Percentiles rank a stretch among this genome's conserved stretches.
Conservation (phyloP, 2,797 vertebrate species). For the Crenuchus spilurus region DNA sequence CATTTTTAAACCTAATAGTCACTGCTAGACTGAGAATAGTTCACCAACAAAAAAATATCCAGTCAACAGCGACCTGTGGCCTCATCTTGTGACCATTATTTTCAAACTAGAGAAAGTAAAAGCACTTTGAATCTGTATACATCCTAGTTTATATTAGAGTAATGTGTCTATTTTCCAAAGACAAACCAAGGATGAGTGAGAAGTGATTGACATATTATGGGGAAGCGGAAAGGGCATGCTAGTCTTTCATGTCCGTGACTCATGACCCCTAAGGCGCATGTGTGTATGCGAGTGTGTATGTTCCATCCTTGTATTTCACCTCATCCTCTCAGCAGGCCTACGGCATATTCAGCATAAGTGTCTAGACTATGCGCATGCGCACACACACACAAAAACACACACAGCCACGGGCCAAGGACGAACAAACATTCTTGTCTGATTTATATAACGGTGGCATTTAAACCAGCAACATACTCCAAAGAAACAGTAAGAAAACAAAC, state of each 20-base stretch:
- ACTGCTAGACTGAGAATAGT: too few relatives aligned
- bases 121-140: background rate
- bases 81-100: too few relatives aligned
- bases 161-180: slow-evolving; percentile 14
- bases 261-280: slow-evolving; percentile 38
- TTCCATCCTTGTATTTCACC: slow-evolving; percentile 3
- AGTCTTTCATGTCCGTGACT: slow-evolving; percentile 28
- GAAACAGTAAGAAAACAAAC: slow-evolving; percentile 11
- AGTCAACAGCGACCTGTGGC: too few relatives aligned
- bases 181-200: background rate
- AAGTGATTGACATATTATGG: slow-evolving; percentile 27
- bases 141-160: background rate
- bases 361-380: slow-evolving; percentile 6
- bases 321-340: slow-evolving; percentile 33
- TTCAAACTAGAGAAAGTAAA: too few relatives aligned
- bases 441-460: slow-evolving; percentile 41
- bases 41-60: too few relatives aligned
- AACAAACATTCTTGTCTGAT: slow-evolving; percentile 17
- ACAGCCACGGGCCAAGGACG: slow-evolving; percentile 8
- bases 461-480: slow-evolving; percentile 18
- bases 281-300: slow-evolving; percentile 17
- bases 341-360: slow-evolving; percentile 33
- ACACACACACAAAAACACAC: slow-evolving; percentile 2
- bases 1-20: too few relatives aligned
- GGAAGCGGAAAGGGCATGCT: background rate